Base-by-base conservation (phyloP, 2,888 invertebrate genomes). In the Magallana nippona region DNA sequence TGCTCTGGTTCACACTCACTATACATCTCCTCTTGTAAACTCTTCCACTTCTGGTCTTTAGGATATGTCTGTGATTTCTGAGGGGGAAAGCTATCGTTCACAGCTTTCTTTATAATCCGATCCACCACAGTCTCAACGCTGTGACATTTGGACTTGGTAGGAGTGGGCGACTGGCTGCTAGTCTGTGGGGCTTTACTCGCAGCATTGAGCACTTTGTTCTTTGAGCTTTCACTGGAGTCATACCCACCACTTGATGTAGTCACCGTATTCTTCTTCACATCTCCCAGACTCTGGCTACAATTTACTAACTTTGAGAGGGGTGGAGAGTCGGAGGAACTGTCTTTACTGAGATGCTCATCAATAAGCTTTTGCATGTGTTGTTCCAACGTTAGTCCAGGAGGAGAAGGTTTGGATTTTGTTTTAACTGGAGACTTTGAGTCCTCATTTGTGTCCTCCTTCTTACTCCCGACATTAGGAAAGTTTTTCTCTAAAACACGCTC, bases 401-500 rank as follows among this genome's bases (percentile, higher is more conserved):
- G 56, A 11, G 55, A n/a, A 11, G 56, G 44, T 27, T 55, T 78
- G 19, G 44, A n/a, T 78, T 55, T 55, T 13, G 55, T n/a, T 19
- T 78, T 55, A 3, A 44, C 56, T 19, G 55, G 10, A 1, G n/a
- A 15, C 57, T 79, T 77, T 77, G 17, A 15, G 17, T 77, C 82
- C n/a, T 55, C 55, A 19, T 78, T 22, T 56, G 55, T 78, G 55
- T 57, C 77, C 10, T 82, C 71, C 57, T 82, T 82, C 78, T 82
- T 82, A 17, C 57, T 57, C 10, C 27, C 56, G 15, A 57, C 27
- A 57, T 57, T 57, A 8, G 79, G 79, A 85, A 91, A 91, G 83
- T 89, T 91, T 55, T 88, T 85, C 84, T 91, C 89, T 11, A 92
- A 86, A 55, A 91, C 90, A 79, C 88, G 86, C 85, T 91, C 91